Evolutionary conservation across 2,888 invertebrate species (phyloP).

Genomic region (Amphimallon solstitiale): DNA sequence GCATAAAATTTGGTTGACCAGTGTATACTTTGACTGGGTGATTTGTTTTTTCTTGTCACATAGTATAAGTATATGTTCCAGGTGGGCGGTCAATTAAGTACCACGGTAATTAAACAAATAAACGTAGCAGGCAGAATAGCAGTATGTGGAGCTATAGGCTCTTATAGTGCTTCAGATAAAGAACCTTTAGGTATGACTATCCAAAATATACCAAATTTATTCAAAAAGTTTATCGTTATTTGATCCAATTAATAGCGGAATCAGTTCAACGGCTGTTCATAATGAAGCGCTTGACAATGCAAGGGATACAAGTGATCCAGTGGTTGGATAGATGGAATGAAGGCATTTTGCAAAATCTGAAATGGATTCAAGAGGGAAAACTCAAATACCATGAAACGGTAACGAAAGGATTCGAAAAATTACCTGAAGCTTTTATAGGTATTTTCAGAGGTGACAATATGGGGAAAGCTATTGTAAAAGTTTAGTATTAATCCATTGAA

Average conservation of each 20-base stretch:
- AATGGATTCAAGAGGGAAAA: constrained; percentile 75
- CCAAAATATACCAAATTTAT: not conserved
- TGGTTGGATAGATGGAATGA: constrained; percentile 29
- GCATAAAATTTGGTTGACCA: too few relatives aligned
- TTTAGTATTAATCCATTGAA: constrained; percentile 63
- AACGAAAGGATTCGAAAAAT: constrained; percentile 77
- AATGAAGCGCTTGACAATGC: constrained; percentile 69
- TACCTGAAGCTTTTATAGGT: constrained; percentile 75
- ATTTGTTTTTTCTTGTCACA: too few relatives aligned
- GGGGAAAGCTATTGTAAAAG: constrained; percentile 77
- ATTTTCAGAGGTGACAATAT: constrained; percentile 73
- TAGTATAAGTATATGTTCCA: too few relatives aligned
- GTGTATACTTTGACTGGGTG: too few relatives aligned
- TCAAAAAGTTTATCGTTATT: too few relatives aligned
- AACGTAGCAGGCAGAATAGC: constrained; percentile 70
- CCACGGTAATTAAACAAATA: constrained; percentile 73
- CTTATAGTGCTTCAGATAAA: constrained; percentile 70
- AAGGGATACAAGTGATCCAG: constrained; percentile 62
- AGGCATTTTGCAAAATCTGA: constrained; percentile 67
- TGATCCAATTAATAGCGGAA: constrained; percentile 60
- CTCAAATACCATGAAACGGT: constrained; percentile 75
- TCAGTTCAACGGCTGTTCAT: constrained; percentile 68
- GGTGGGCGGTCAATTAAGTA: too few relatives aligned
- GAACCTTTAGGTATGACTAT: constrained; percentile 42
- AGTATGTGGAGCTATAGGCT: constrained; percentile 73